Conservation (phyloP, 2,113 vertebrate genomes). For the Tylochromis polylepis region DNA sequence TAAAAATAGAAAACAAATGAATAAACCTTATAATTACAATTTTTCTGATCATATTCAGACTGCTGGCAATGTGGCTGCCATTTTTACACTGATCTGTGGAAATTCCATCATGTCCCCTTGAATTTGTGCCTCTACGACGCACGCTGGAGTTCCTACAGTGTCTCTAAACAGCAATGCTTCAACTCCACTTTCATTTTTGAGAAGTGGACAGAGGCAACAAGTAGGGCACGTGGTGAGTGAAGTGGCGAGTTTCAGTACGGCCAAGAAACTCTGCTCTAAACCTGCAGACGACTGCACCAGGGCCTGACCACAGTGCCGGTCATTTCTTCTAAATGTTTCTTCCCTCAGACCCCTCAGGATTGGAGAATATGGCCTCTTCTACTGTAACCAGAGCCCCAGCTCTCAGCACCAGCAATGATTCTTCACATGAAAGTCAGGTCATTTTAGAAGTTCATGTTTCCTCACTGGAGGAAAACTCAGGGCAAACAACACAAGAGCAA, state of each 20-base stretch:
- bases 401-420: background rate
- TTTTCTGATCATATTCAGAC: background rate
- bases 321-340: background rate
- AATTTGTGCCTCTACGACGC: background rate
- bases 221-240: background rate
- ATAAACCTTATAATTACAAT: background rate
- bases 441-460: background rate
- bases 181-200: background rate
- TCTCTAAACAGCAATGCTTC: background rate
- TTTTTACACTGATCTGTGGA: background rate
- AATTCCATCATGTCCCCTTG: fast-evolving
- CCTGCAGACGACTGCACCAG: background rate
- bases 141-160: background rate
- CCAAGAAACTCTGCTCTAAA: background rate
- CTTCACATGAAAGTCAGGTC: fast-evolving
- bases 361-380: background rate
- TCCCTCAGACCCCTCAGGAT: background rate
- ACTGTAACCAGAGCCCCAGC: background rate
- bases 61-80: fast-evolving
- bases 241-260: background rate
- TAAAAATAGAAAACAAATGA: background rate
- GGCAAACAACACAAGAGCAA: background rate
- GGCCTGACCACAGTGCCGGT: background rate
- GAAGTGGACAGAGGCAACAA: background rate
- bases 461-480: background rate